These are phyloP conservation scores for Troilus luridus DNA, from an alignment of 2,888 invertebrate species.

Conservation along the genomic window DNA sequence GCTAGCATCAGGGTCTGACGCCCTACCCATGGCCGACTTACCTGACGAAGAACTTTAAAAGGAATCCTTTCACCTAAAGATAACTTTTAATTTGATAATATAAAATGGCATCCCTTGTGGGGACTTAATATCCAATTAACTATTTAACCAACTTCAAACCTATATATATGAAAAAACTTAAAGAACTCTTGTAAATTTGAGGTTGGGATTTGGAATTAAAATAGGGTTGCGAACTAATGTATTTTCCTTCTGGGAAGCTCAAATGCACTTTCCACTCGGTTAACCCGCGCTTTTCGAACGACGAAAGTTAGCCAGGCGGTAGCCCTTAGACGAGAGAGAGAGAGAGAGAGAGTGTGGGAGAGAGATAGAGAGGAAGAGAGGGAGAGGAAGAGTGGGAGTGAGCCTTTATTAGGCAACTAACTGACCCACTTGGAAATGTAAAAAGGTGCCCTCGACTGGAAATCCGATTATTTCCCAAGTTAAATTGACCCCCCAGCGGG, in stretches of 20 bases:
- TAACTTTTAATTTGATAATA: too few species aligned
- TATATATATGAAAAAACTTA: too few species aligned
- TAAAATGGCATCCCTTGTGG: too few species aligned
- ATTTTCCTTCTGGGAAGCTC: constrained; percentile 3
- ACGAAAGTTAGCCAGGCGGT: neutral
- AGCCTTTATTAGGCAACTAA: constrained; percentile 32
- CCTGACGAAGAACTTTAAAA: too few species aligned
- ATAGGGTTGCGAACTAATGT: neutral
- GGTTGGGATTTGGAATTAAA: neutral
- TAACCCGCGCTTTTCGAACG: neutral
- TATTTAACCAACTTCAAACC: too few species aligned
- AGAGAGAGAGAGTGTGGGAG: too few species aligned
- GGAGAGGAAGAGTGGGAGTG: neutral
- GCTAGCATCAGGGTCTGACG: too few species aligned
- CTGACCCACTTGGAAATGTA: constrained; percentile 23
- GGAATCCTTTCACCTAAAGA: too few species aligned
- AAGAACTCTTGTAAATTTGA: neutral
- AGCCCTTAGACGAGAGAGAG: neutral
- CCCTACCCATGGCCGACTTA: too few species aligned
- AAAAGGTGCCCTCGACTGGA: neutral
- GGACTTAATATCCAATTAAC: too few species aligned
- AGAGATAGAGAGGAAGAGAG: too few species aligned
- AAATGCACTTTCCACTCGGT: neutral
- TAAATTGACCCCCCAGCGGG: constrained; percentile 5
- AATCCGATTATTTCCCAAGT: constrained; percentile 32